phyloP scores from a whole-genome alignment of 2,113 vertebrate genomes.

The Madoqua kirkii region DNA sequence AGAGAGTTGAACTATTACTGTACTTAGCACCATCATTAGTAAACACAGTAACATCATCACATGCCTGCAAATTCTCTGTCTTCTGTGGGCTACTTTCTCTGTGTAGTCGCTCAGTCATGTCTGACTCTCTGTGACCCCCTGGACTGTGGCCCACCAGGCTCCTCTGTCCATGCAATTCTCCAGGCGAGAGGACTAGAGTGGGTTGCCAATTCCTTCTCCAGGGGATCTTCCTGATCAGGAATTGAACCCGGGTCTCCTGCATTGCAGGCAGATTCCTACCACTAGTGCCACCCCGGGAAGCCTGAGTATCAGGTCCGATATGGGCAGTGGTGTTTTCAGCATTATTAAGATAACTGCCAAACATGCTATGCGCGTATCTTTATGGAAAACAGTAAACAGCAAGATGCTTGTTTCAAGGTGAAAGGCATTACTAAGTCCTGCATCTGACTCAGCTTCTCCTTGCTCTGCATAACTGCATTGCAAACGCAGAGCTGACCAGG shows the following conservation, averaged over 20 bases:
- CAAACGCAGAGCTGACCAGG: neutral
- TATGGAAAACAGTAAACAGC: neutral
- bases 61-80: neutral
- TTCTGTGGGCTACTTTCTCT: neutral
- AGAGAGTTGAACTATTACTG: neutral
- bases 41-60: neutral
- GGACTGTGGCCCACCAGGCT: neutral
- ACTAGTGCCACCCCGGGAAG: neutral
- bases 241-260: neutral
- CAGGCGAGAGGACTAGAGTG: neutral
- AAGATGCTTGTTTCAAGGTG: conserved; percentile 32
- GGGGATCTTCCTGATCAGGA: neutral
- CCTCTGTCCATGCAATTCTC: neutral
- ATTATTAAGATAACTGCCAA: neutral
- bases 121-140: neutral
- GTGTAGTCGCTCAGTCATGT: neutral
- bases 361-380: neutral
- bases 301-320: neutral
- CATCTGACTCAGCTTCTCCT: neutral
- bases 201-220: neutral
- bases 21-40: neutral
- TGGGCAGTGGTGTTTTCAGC: neutral
- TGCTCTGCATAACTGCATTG: neutral
- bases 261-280: neutral
- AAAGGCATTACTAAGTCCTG: neutral